Conservation (phyloP, 2,113 vertebrate genomes). For the Muntiacus reevesi region DNA sequence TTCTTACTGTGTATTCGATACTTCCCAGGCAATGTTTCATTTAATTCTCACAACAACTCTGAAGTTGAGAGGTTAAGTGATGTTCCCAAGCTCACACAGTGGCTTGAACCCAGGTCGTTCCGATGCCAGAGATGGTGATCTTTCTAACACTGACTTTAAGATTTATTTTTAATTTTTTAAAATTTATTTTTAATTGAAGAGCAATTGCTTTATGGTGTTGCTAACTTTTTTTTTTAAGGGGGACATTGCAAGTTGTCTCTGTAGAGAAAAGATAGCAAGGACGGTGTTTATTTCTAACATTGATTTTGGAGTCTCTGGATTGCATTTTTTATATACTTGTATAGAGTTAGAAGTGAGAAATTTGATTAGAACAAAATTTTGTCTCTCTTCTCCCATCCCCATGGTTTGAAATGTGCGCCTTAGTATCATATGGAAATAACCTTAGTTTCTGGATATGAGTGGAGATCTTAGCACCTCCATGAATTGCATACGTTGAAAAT, state of each 20-base stretch:
- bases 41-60: neutral
- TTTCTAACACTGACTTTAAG: neutral
- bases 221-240: neutral
- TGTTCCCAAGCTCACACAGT: neutral
- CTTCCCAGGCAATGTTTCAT: neutral
- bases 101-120: neutral
- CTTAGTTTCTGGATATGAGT: neutral
- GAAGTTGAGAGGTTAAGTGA: neutral
- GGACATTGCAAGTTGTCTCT: neutral
- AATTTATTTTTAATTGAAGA: neutral
- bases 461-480: neutral
- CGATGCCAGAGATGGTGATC: neutral
- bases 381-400: neutral
- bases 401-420: neutral
- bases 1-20: neutral
- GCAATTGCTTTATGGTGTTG: neutral
- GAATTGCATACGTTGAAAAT: neutral
- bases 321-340: neutral
- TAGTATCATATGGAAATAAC: neutral
- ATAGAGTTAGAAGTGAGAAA: neutral
- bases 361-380: neutral
- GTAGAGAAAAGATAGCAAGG: neutral
- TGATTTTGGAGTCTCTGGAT: neutral
- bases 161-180: neutral
- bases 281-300: slow-evolving; percentile 23